Base-by-base conservation (phyloP, 2,113 vertebrate species). In the Eretmochelys imbricata region DNA sequence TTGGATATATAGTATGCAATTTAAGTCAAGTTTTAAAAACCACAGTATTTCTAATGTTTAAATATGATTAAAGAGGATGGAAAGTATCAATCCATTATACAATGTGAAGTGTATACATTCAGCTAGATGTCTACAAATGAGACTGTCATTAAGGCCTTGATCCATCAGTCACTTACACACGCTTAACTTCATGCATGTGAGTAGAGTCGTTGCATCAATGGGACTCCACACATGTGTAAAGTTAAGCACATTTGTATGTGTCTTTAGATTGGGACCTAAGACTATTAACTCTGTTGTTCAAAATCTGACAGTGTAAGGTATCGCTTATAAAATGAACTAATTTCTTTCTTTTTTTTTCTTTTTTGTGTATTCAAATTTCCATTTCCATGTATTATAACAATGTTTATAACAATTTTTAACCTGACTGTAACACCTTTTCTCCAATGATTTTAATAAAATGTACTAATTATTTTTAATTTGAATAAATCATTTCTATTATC, bases 11-110 rank as follows among this genome's bases (percentile, higher is more conserved):
- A 95, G 24, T 5, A 90, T 89, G 20, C 16, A 89, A 82, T 49
- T 75, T 87, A 92, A 94, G 53, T 46, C 38, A 94, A 93, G 80
- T 89, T 86, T 92, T 62, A 81, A 93, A 78, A 80, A 80, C 5
- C 49, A 89, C 35, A 82, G 42, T 22, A 53, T 20, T 87, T 89
- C 51, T 69, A 51, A 25, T 8, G n/a, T 96, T 91, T 95, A 91
- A 75, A 89, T n/a, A 22, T 81, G 55, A 92, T 29, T 79, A 42
- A 57, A 78, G 57, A 51, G 87, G 57, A 22, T 85, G 38, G 14
- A 90, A 93, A 38, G 88, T 53, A 85, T 72, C 19, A 90, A 19
- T 49, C 85, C 59, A 84, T 49, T 86, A 91, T 19, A 54, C 11
- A 42, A 25, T 85, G 35, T 6, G 0, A n/a, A 59, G 38, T 87